Evolutionary conservation across 2,797 vertebrate genomes (phyloP).

Genomic region (Chiroxiphia lanceolata): DNA sequence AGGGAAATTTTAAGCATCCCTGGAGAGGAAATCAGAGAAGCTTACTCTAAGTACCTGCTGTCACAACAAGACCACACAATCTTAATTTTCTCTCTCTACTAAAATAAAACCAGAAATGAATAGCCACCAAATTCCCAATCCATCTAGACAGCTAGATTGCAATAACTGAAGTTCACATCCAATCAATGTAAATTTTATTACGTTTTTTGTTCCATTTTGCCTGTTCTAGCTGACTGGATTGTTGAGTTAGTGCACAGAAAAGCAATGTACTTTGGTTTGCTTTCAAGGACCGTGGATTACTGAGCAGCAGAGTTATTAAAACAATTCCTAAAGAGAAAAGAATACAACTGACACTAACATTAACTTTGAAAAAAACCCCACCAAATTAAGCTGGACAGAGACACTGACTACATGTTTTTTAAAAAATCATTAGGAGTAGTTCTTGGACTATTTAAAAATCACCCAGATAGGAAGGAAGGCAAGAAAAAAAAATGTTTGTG

Average conservation of each 20-base stretch:
- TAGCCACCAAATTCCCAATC: not conserved
- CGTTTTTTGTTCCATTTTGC: not conserved
- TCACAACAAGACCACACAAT: not conserved
- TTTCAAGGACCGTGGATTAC: constrained; percentile 34
- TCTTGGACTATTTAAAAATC: constrained; percentile 35
- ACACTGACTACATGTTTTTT: constrained; percentile 15
- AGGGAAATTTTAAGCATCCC: not conserved
- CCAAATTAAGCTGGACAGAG: constrained; percentile 22
- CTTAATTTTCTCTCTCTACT: not conserved
- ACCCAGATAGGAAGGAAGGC: not conserved
- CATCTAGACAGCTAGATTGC: not conserved
- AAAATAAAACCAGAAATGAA: not conserved
- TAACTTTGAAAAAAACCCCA: not conserved
- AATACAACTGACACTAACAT: constrained; percentile 24
- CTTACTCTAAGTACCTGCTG: not conserved
- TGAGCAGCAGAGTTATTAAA: constrained; percentile 47
- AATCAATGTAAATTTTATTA: constrained; percentile 38
- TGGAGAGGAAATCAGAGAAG: not conserved
- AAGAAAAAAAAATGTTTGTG: not conserved
- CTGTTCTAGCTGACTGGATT: constrained; percentile 24
- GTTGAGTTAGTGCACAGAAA: not conserved
- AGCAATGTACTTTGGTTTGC: constrained; percentile 13
- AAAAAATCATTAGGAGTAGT: constrained; percentile 16
- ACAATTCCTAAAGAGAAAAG: constrained; percentile 41
- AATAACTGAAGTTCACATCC: constrained; percentile 3